Evolutionary conservation across 2,113 vertebrate species (phyloP).

Genomic region (Azemiops feae): DNA sequence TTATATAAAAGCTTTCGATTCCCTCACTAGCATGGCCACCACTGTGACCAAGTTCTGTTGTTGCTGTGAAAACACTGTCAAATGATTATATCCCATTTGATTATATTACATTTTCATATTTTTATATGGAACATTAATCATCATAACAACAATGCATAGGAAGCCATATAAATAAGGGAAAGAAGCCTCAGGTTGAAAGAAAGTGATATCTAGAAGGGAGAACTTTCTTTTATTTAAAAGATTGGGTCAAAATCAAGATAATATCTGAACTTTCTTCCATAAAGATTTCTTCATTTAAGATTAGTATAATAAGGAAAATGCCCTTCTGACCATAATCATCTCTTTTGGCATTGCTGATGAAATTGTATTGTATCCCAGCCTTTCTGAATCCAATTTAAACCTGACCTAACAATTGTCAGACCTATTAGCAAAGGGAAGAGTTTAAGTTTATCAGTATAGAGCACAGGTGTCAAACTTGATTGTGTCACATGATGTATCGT

Average conservation of each 20-base stretch:
- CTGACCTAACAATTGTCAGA: background rate
- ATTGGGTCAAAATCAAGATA: background rate
- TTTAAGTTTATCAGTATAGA: background rate
- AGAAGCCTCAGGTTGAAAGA: background rate
- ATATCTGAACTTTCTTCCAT: background rate
- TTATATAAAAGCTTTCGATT: background rate
- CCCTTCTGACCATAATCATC: background rate
- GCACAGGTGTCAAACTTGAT: background rate
- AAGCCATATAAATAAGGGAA: background rate
- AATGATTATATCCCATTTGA: background rate
- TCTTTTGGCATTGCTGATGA: background rate
- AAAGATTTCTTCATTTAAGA: background rate
- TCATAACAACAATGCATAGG: background rate
- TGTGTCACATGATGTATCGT: background rate
- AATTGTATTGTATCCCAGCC: background rate
- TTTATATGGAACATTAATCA: background rate
- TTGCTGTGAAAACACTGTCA: background rate
- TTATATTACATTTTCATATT: background rate
- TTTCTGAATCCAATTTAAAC: background rate
- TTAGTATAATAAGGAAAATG: background rate
- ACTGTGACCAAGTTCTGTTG: background rate
- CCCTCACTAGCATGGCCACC: background rate
- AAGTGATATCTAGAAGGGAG: background rate
- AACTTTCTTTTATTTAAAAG: background rate
- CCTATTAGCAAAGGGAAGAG: background rate